Conservation (phyloP, 2,888 invertebrate genomes). For the Iphiclides podalirius region DNA sequence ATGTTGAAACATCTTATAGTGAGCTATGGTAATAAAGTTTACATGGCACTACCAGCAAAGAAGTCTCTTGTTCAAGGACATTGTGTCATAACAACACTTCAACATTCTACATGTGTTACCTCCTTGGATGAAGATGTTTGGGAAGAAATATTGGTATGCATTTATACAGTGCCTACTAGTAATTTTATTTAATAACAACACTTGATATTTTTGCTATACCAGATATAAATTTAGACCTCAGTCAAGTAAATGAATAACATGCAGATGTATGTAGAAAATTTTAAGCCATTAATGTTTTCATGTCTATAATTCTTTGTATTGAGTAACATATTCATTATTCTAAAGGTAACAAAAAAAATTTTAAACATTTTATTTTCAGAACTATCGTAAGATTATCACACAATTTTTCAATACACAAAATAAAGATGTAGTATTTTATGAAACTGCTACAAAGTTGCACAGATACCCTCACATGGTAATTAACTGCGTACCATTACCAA, state of each 20-base stretch:
- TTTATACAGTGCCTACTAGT: conserved; percentile 3
- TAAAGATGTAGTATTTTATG: conserved; percentile 94
- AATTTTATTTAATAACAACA: conserved; percentile 1
- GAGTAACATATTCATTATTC: no score
- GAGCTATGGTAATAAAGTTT: conserved; percentile 89
- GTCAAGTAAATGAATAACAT: no score
- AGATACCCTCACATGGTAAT: conserved; percentile 91
- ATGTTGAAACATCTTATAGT: conserved; percentile 93
- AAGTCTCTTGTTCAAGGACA: conserved; percentile 92
- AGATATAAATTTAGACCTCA: no score
- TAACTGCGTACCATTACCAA: conserved; percentile 93
- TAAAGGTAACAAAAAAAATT: no score
- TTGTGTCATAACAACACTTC: conserved; percentile 90
- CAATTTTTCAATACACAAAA: conserved; percentile 86
- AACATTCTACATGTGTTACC: conserved; percentile 89
- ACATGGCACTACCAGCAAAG: conserved; percentile 89
- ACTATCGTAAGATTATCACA: conserved; percentile 88
- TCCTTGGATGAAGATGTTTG: conserved; percentile 96
- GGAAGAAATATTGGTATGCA: conserved; percentile 88
- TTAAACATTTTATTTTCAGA: conserved; percentile 74
- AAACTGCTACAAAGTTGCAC: conserved; percentile 88
- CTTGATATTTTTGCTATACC: no score
- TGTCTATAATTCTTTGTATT: no score
- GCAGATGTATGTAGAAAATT: no score
- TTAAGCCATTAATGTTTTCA: no score